Conservation (phyloP, 2,113 vertebrate species). For the Carollia perspicillata region DNA sequence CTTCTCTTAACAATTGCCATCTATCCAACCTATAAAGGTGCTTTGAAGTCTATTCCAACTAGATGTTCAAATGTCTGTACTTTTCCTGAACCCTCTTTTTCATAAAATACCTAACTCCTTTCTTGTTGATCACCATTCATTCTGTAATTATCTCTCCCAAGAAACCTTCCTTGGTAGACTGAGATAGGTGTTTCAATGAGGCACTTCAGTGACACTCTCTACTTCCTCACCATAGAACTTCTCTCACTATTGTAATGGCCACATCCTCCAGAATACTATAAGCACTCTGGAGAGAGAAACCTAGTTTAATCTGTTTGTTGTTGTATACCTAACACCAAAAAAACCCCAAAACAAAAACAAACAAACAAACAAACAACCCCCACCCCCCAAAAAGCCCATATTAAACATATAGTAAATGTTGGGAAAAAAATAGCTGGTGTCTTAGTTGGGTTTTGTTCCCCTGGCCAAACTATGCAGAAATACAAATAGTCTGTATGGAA, state of each 20-base stretch:
- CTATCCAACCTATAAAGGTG: background rate
- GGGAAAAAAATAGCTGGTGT: background rate
- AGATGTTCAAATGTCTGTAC: background rate
- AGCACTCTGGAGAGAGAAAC: background rate
- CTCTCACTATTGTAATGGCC: background rate
- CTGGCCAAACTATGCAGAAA: background rate
- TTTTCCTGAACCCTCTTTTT: background rate
- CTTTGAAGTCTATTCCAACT: background rate
- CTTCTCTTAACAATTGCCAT: background rate
- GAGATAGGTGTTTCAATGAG: background rate
- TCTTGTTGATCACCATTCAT: background rate
- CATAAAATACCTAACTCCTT: background rate
- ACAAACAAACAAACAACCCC: no score
- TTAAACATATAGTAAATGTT: background rate
- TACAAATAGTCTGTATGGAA: no score
- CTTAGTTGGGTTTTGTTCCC: background rate
- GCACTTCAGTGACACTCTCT: background rate
- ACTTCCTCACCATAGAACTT: background rate
- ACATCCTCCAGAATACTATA: background rate
- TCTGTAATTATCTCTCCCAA: background rate
- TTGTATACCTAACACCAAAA: background rate
- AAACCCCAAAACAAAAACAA: no score
- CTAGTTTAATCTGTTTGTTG: background rate
- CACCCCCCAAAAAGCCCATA: no score
- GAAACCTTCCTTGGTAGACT: background rate